Evolutionary conservation across 2,888 invertebrate species (phyloP).

Genomic region (Erebia ligea): DNA sequence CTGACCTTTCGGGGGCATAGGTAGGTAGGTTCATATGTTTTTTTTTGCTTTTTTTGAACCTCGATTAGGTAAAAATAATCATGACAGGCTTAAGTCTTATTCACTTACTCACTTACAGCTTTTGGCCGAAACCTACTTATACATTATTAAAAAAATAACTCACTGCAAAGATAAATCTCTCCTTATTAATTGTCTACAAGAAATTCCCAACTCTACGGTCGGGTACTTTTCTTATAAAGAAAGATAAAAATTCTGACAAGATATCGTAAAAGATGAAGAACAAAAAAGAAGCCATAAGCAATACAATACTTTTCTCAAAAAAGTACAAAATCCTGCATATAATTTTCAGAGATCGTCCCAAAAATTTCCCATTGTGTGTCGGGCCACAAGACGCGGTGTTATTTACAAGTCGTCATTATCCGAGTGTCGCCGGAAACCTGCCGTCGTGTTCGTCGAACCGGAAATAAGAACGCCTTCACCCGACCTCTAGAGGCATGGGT

Average conservation of each 20-base stretch:
- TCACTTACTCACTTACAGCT: no score
- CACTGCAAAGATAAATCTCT: no score
- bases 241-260: not conserved
- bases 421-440: conserved; percentile 57
- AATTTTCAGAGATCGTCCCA: conserved; percentile 19
- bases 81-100: no score
- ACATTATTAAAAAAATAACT: no score
- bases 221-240: no score
- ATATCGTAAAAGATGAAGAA: not conserved
- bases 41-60: no score
- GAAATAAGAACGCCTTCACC: conserved; percentile 74
- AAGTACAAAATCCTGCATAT: conserved; percentile 18
- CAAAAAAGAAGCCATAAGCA: not conserved
- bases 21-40: no score
- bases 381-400: conserved; percentile 26
- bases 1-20: no score
- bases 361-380: conserved; percentile 36
- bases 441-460: conserved; percentile 67
- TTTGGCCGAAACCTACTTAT: no score
- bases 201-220: no score
- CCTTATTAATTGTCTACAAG: no score
- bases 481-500: conserved; percentile 66
- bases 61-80: no score
- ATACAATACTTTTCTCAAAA: conserved; percentile 16
- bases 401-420: conserved; percentile 50